Evolutionary conservation across 2,113 vertebrate genomes (phyloP), one percentile per base, ranked within the genome.

Genomic region (Panthera leo): DNA sequence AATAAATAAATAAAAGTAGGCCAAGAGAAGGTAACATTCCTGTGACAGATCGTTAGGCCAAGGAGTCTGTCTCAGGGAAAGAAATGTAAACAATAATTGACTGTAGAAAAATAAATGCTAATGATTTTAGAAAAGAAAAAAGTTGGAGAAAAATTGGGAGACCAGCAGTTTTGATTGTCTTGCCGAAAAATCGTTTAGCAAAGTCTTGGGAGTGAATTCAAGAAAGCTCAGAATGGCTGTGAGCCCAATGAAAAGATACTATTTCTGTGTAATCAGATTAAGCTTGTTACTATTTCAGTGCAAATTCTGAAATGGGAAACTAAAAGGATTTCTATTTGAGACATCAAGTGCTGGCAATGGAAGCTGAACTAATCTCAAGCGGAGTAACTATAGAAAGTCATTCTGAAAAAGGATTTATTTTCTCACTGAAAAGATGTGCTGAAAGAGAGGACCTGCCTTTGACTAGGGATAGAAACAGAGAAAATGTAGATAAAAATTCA

Each of bases 231-330:
- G 18, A 86, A 82, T 68, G 45, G 36, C 31, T 19, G 31, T 58
- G 53, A 67, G 53, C 29, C 34, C 58, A 94, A 19, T 87, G 36
- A 91, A 67, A 75, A 87, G 67, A 83, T 27, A 87, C 58, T 67
- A 51, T 82, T 96, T 94, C 67, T 58, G 36, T 75, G 55, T 83
- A 39, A 87, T 83, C 36, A 82, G 73, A 68, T 96, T 82, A 82
- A 82, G 34, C 88, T 90, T 71, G 58, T 48, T 68, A 87, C 83
- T 87, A 75, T 96, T 91, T 91, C 83, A 83, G 88, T 67, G 45
- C 21, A 91, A 61, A 91, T 68, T 91, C 55, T 91, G 55, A 94
- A 91, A 75, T 91, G 58, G 19, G 63, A 83, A 83, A 67, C 45
- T 71, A 61, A 53, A 92, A 93, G 36, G 65, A 67, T 75, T 91